Evolutionary conservation across 2,888 invertebrate species (phyloP).

Genomic region (Zygaena filipendulae): DNA sequence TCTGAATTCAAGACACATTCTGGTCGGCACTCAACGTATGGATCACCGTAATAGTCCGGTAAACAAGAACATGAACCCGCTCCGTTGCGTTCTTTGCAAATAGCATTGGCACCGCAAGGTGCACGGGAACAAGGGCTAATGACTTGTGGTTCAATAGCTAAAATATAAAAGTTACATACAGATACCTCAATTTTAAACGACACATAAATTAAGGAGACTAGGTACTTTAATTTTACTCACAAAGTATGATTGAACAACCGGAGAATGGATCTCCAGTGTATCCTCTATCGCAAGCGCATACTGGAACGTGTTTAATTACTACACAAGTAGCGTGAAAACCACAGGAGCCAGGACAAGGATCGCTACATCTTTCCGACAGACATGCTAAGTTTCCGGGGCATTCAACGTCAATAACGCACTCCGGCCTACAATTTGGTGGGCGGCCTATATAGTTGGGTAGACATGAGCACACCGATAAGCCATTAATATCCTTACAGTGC

Average conservation of each 20-base stretch:
- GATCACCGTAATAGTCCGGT: conserved; percentile 86
- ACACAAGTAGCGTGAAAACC: conserved; percentile 77
- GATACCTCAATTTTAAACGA: background rate
- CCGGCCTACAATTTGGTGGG: conserved; percentile 82
- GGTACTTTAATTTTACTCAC: conserved; percentile 65
- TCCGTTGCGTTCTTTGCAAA: conserved; percentile 83
- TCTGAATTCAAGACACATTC: conserved; percentile 91
- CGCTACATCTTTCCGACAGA: conserved; percentile 75
- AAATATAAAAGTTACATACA: no score
- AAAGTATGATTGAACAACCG: conserved; percentile 72
- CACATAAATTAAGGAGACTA: no score
- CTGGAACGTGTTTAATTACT: conserved; percentile 77
- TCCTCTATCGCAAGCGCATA: conserved; percentile 76
- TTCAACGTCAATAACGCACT: conserved; percentile 79
- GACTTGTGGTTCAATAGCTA: conserved; percentile 64
- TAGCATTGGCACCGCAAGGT: conserved; percentile 88
- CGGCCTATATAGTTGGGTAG: conserved; percentile 78
- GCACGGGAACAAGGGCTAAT: conserved; percentile 80
- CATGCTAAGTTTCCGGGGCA: conserved; percentile 79
- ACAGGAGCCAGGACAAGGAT: conserved; percentile 81
- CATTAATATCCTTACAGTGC: conserved; percentile 75
- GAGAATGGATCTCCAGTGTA: conserved; percentile 84
- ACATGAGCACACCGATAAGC: conserved; percentile 80
- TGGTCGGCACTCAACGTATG: conserved; percentile 86
- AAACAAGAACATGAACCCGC: conserved; percentile 86